phyloP scores from a whole-genome alignment of 2,113 vertebrate species.

The Serilophus lunatus region DNA sequence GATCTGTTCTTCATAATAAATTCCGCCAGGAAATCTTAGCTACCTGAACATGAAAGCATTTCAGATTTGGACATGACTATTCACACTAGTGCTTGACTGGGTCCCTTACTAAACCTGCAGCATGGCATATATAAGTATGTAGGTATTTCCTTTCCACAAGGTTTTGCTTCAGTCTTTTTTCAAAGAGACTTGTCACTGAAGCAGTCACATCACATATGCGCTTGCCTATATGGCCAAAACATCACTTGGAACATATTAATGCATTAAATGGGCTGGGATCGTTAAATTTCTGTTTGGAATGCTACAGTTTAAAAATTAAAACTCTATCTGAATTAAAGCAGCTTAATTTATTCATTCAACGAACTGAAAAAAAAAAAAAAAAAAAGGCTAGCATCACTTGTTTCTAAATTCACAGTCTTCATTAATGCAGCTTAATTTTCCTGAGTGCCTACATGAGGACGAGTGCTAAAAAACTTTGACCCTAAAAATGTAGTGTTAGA shows the following conservation, averaged over 20 bases:
- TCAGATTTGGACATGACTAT: background rate
- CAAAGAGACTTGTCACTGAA: background rate
- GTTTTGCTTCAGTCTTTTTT: background rate
- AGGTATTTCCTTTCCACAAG: background rate
- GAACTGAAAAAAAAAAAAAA: background rate
- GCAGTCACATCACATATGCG: background rate
- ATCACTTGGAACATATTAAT: background rate
- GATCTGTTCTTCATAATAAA: background rate
- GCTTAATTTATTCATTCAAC: background rate
- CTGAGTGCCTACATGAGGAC: background rate
- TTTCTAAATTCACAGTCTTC: background rate
- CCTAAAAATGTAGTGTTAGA: background rate
- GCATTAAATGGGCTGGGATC: background rate
- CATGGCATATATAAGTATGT: fast-evolving
- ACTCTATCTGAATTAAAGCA: background rate
- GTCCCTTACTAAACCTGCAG: background rate
- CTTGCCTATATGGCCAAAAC: background rate
- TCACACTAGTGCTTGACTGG: background rate
- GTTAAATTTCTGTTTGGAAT: background rate
- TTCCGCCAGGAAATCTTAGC: background rate
- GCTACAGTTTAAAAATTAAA: background rate
- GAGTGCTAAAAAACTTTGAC: background rate
- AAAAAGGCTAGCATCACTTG: background rate
- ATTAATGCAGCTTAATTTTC: background rate
- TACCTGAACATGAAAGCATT: background rate